These are phyloP conservation scores for Archips xylosteana DNA, from an alignment of 2,888 invertebrate species.

Conservation along the genomic window DNA sequence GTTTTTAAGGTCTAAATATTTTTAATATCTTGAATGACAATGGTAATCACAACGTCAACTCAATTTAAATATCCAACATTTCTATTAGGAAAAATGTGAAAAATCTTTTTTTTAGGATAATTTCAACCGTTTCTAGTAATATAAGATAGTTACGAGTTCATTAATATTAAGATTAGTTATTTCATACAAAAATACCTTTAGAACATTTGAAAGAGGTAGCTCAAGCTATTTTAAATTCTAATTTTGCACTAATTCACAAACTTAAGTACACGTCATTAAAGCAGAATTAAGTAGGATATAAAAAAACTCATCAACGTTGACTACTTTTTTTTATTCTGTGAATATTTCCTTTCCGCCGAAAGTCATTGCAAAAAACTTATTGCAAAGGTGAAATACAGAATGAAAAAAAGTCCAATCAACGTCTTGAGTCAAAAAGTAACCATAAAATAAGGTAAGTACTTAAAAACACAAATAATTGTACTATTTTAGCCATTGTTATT, in stretches of 20 bases:
- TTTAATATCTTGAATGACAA: conserved; percentile 13
- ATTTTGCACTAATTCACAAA: conserved; percentile 61
- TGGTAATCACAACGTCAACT: conserved; percentile 24
- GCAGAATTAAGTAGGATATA: conserved; percentile 33
- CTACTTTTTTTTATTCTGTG: not conserved
- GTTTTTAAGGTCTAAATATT: not conserved
- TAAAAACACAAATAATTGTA: conserved; percentile 50
- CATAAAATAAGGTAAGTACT: conserved; percentile 52
- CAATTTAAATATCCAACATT: conserved; percentile 59
- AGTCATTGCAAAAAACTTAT: too few species aligned
- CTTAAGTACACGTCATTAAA: conserved; percentile 68
- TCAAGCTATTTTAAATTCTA: conserved; percentile 65
- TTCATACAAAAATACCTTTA: conserved; percentile 78
- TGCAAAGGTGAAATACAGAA: not conserved
- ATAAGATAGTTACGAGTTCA: conserved; percentile 53
- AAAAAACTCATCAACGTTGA: conserved; percentile 14
- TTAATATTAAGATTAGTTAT: conserved; percentile 68
- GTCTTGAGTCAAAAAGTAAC: conserved; percentile 47
- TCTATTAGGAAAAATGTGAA: conserved; percentile 69
- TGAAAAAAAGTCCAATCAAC: conserved; percentile 3
- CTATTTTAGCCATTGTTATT: conserved; percentile 67
- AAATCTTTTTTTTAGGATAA: conserved; percentile 63
- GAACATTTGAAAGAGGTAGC: conserved; percentile 79
- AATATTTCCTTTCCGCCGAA: not conserved
- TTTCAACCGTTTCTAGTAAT: conserved; percentile 60